phyloP scores from a whole-genome alignment of 2,113 vertebrate species.

The Stictonetta naevosa region DNA sequence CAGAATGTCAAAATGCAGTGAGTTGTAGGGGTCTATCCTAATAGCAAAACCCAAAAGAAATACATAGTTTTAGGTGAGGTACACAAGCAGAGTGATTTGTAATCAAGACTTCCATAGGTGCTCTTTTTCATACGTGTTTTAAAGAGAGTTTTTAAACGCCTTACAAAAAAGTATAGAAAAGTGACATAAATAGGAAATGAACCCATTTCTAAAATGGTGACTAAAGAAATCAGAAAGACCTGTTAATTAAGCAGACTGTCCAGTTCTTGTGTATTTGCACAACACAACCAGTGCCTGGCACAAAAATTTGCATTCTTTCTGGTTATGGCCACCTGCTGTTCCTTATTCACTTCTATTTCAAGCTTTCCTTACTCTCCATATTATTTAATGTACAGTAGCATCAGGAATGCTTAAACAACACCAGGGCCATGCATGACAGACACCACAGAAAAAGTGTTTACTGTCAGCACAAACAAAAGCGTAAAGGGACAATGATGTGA shows the following conservation, averaged over 20 bases:
- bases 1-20: not conserved
- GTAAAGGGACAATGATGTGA: not conserved
- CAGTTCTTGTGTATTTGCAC: not conserved
- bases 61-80: not conserved
- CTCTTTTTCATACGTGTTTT: not conserved
- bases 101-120: not conserved
- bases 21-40: not conserved
- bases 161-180: not conserved
- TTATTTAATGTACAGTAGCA: not conserved
- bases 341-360: not conserved
- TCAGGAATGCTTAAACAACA: not conserved
- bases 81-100: not conserved
- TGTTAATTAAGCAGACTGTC: not conserved
- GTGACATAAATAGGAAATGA: not conserved
- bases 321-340: not conserved
- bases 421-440: not conserved
- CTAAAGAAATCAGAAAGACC: not conserved
- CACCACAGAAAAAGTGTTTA: not conserved
- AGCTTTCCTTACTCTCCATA: not conserved
- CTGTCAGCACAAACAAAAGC: not conserved
- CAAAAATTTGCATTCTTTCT: not conserved
- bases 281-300: rapidly evolving
- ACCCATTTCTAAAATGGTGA: not conserved
- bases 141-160: not conserved
- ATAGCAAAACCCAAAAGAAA: not conserved